phyloP scores from a whole-genome alignment of 1,140 invertebrate species.

The Zaprionus tsacasi region DNA sequence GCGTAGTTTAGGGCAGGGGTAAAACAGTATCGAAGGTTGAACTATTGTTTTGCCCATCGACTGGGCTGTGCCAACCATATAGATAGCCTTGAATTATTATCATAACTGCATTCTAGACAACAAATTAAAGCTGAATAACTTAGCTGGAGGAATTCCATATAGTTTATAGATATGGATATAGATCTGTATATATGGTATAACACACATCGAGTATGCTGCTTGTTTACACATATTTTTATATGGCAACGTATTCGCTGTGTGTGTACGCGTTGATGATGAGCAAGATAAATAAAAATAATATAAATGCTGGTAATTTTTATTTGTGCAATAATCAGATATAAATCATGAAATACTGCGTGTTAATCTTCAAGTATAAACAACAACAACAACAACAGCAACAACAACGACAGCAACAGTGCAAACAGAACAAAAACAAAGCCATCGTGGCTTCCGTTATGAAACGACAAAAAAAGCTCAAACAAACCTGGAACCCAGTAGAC shows the following conservation, averaged over 20 bases:
- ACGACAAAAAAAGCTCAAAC: conserved; percentile 31
- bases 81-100: conserved; percentile 28
- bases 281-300: conserved; percentile 55
- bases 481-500: conserved; percentile 3
- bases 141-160: neutral
- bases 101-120: conserved; percentile 32
- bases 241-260: conserved; percentile 8
- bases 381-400: neutral
- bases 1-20: conserved; percentile 14
- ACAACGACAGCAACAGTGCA: conserved; percentile 31
- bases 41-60: conserved; percentile 47
- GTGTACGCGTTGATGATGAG: conserved; percentile 27
- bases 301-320: conserved; percentile 72
- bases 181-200: conserved; percentile 10
- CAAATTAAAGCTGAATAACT: conserved; percentile 11
- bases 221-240: conserved; percentile 18
- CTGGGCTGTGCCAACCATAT: neutral
- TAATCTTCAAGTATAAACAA: conserved; percentile 70
- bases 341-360: conserved; percentile 67
- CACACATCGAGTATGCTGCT: neutral
- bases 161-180: neutral
- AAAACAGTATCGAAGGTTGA: conserved; percentile 54
- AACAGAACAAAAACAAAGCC: conserved; percentile 24
- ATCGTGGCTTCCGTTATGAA: conserved; percentile 60
- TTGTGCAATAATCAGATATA: conserved; percentile 69